Base-by-base conservation (phyloP, 1,140 invertebrate species). In the Apis cerana region DNA sequence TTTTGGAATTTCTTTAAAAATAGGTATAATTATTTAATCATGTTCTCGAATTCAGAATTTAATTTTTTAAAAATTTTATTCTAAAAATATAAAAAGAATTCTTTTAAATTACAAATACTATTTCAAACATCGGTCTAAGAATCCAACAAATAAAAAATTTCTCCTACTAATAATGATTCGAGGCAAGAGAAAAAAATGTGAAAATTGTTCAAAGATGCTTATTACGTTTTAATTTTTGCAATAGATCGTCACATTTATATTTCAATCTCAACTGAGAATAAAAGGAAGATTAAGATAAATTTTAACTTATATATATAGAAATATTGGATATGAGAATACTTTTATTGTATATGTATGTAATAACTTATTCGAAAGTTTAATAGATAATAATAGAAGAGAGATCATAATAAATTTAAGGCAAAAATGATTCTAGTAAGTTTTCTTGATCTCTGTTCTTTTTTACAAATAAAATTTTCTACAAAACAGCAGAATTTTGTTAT, bases 141-240 rank as follows among this genome's bases (percentile, higher is more conserved):
- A 9, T 56, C 8, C 23, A 27, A n/a, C 43, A 27, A 27, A 27
- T 27, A 27, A 27, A 27, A 27, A 27, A 27, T 27, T 68, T 64
- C 62, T 77, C 8, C 50, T 56, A 67, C 33, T 67, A 67, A 77
- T 52, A 67, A 67, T 56, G 75, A 67, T 52, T 68, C 52, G 75
- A 67, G 33, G 56, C 4, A 17, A 43, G 72, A 62, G 15, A n/a
- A 2, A 21, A 52, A 67, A 67, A 50, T 15, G 61, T 19, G 52
- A n/a, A 67, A 58, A 10, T 21, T 33, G 50, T 67, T 62, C 58
- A 62, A 23, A 10, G 69, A 52, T 33, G 2, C 33, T 33, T 33
- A 33, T 33, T 75, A 50, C 48, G 43, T 33, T 23, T 27, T 33
- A 10, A 23, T 75, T 75, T 62, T n/a, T 62, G 43, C 9, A 61